Evolutionary conservation across 2,888 invertebrate species (phyloP).

Genomic region (Sarcophaga caerulescens): DNA sequence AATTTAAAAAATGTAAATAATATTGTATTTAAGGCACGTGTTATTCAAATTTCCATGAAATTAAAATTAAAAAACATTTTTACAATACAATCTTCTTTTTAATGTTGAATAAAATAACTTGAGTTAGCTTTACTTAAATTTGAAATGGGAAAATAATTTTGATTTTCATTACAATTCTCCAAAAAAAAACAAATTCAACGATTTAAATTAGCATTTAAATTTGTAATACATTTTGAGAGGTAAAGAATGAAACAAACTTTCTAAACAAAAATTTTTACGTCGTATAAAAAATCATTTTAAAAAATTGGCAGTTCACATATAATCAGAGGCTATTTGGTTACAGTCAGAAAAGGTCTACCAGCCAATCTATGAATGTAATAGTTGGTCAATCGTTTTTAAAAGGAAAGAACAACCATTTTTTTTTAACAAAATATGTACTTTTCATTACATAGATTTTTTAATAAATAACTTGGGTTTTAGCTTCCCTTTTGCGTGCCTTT

Average conservation of each 20-base stretch:
- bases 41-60: slow-evolving; percentile 38
- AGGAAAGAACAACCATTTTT: neutral
- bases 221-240: neutral
- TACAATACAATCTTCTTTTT: neutral
- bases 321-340: too few species aligned
- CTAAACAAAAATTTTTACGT: slow-evolving; percentile 36
- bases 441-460: too few species aligned
- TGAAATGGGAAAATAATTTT: neutral
- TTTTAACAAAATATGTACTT: neutral
- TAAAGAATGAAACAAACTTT: neutral
- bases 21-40: slow-evolving; percentile 49
- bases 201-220: slow-evolving; percentile 51
- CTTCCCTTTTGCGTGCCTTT: neutral
- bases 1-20: slow-evolving; percentile 40
- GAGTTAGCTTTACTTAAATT: neutral
- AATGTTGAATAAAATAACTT: neutral
- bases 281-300: slow-evolving; percentile 53
- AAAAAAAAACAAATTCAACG: slow-evolving; percentile 11
- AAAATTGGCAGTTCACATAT: slow-evolving; percentile 24
- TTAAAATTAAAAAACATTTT: neutral
- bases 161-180: neutral
- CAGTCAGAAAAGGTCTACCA: neutral
- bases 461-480: neutral
- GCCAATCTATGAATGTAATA: too few species aligned
- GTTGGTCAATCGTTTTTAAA: neutral